phyloP scores from a whole-genome alignment of 2,797 vertebrate species.

The Falco columbarius region DNA sequence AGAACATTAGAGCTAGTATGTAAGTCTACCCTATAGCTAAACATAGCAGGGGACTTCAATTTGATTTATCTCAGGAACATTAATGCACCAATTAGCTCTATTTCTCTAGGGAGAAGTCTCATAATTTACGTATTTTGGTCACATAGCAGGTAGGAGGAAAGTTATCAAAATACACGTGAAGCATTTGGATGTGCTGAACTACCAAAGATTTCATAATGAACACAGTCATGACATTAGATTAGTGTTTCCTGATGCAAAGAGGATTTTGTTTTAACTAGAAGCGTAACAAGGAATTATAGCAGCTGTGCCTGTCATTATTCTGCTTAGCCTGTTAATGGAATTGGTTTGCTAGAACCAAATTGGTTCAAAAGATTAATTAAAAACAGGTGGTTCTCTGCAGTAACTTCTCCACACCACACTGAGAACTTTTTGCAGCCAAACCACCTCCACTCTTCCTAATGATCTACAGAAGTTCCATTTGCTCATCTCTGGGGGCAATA shows the following conservation, averaged over 20 bases:
- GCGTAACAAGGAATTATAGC: constrained; percentile 8
- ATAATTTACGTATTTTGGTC: not conserved
- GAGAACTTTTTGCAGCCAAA: not conserved
- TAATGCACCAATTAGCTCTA: not conserved
- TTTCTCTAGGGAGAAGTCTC: not conserved
- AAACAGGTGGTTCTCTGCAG: constrained; percentile 2
- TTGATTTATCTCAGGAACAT: not conserved
- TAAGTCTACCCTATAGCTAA: not conserved
- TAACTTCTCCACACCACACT: not conserved
- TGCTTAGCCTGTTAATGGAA: constrained; percentile 41
- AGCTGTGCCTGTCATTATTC: constrained; percentile 59
- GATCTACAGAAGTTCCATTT: not conserved
- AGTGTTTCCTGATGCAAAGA: constrained; percentile 20
- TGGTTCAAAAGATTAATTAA: constrained; percentile 53
- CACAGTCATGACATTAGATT: not conserved
- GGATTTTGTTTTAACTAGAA: constrained; percentile 60
- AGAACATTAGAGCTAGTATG: not conserved
- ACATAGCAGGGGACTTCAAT: not conserved
- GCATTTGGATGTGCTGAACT: not conserved
- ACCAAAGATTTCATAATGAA: constrained; percentile 7
- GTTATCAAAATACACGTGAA: not conserved
- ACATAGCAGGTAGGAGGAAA: not conserved
- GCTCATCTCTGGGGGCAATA: not conserved
- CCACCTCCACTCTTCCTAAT: not conserved
- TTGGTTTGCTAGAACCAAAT: constrained; percentile 27